A percentile compares a stretch with the other conserved stretches of the same genome.
Conservation (phyloP, 2,888 invertebrate genomes). For the Trissoscelio sp. region DNA sequence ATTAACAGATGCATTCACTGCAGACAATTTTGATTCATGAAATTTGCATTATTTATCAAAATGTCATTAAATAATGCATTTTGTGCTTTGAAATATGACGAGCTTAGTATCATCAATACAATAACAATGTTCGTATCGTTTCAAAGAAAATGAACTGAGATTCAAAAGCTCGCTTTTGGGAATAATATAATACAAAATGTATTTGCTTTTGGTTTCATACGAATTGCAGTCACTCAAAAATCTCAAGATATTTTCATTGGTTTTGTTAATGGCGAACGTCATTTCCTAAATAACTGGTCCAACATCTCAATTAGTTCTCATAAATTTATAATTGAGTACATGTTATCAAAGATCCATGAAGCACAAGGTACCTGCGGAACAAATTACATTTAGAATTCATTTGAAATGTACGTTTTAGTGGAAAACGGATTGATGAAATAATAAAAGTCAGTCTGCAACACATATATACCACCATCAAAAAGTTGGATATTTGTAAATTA, state of each 20-base stretch:
- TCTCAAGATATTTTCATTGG: neutral
- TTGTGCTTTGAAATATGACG: neutral
- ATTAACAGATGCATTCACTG: too few relatives aligned
- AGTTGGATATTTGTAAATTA: too few relatives aligned
- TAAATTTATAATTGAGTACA: constrained; percentile 11
- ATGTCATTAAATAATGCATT: neutral
- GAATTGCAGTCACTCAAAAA: neutral
- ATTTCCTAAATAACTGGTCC: neutral
- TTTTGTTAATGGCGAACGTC: constrained; percentile 2
- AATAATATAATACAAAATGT: constrained; percentile 10
- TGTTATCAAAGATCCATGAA: neutral
- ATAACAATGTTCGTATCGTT: neutral
- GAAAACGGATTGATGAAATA: too few relatives aligned
- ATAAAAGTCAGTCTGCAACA: too few relatives aligned
- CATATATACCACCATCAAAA: too few relatives aligned
- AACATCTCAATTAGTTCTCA: constrained; percentile 21
- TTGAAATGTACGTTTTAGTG: neutral
- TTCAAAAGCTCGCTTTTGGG: neutral
- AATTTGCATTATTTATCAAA: too few relatives aligned
- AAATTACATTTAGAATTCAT: constrained; percentile 4
- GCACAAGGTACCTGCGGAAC: neutral
- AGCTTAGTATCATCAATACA: neutral
- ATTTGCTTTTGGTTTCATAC: neutral
- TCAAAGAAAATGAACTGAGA: neutral
- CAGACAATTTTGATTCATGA: too few relatives aligned